Evolutionary conservation across 2,888 invertebrate species (phyloP).

Genomic region (Drosophila niveifrons): DNA sequence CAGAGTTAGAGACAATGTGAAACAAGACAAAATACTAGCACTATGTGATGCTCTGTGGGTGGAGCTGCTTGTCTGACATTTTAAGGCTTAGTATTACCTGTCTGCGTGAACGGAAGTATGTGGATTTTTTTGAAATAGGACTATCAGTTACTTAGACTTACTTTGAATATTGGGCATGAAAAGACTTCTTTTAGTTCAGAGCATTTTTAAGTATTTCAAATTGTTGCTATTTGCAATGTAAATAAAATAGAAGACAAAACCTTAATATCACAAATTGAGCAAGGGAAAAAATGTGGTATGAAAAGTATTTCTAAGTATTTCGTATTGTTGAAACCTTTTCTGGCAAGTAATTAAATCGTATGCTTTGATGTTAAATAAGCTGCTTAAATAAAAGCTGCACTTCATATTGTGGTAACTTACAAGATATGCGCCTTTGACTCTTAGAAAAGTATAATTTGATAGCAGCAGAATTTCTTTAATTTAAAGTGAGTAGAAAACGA

Average conservation of each 20-base stretch:
- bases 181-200: background rate
- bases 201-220: background rate
- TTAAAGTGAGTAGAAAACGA: too few relatives aligned
- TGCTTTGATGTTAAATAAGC: conserved; percentile 1
- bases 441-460: too few relatives aligned
- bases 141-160: background rate
- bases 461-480: too few relatives aligned
- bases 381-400: background rate
- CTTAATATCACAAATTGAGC: too few relatives aligned
- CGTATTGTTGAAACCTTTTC: background rate
- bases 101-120: conserved; percentile 21
- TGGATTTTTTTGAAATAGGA: conserved; percentile 9
- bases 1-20: conserved; percentile 8
- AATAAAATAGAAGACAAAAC: too few relatives aligned
- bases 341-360: background rate
- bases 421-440: too few relatives aligned
- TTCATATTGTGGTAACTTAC: background rate
- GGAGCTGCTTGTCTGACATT: conserved; percentile 46
- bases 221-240: too few relatives aligned
- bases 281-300: too few relatives aligned
- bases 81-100: conserved; percentile 47
- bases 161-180: background rate
- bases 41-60: conserved; percentile 19
- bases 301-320: background rate
- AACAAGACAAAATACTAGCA: conserved; percentile 5